Base-by-base conservation (phyloP, 2,888 invertebrate genomes). In the Tinea pellionella region DNA sequence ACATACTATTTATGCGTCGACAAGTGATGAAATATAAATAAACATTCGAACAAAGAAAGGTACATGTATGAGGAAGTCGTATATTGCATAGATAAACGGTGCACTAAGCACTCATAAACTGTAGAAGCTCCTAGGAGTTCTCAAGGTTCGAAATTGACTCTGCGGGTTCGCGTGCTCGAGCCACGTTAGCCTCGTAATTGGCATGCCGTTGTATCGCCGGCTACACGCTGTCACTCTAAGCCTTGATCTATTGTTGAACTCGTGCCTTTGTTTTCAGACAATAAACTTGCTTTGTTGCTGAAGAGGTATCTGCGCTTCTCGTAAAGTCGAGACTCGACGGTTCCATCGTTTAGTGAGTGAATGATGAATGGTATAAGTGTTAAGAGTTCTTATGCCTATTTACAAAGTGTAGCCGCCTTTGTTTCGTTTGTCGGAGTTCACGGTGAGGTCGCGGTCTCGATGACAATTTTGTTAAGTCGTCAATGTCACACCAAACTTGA, bases 41-140 rank as follows among this genome's bases (percentile, higher is more conserved):
- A 84, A 84, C 80, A 79, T 80, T 78, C 74, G 73, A 78, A 78
- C 79, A 76, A 79, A 83, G 81, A 76, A 73, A 73, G 73, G 72
- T 69, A 71, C n/a, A 24, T n/a, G 53, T 53, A 53, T 53, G 71
- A 77, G 83, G 83, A 84, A 80, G 82, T 74, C 74, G 73, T 82
- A 78, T 69, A 70, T 81, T 78, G 80, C 73, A 78, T 77, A 79
- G 81, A 82, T 79, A 79, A 77, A 81, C 74, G 72, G 69, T 68
- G 66, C 62, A 64, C 66, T 64, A 66, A 67, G 70, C 68, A 67
- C 71, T 70, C 77, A 76, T 83, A 81, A 82, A 82, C 74, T 42
- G 73, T 73, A 53, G 60, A 56, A 56, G 47, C 53, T 53, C 47
- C 47, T 47, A 53, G 53, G 42, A 42, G 70, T 74, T 73, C 73